phyloP scores from a whole-genome alignment of 2,797 vertebrate genomes.

The Limnodromus scolopaceus region DNA sequence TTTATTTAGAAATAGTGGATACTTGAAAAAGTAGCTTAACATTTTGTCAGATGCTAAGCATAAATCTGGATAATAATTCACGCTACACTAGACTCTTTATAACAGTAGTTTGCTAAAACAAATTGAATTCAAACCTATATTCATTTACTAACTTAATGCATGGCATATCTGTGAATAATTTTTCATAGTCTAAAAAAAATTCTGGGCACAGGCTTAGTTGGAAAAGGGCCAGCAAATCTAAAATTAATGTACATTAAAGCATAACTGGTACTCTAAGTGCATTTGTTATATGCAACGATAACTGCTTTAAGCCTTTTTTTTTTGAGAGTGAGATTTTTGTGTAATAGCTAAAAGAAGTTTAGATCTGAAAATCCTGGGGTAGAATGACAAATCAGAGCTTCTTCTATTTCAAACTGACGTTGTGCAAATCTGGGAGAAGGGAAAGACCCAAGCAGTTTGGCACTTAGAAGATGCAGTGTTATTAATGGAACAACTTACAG shows the following conservation, averaged over 20 bases:
- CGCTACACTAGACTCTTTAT: conserved; percentile 40
- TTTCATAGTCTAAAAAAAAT: conserved; percentile 33
- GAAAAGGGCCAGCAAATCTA: conserved; percentile 48
- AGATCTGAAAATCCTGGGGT: conserved; percentile 12
- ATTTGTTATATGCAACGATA: conserved; percentile 45
- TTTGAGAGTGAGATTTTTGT: background rate
- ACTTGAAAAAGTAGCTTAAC: conserved; percentile 42
- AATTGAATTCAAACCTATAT: conserved; percentile 68
- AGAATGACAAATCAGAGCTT: background rate
- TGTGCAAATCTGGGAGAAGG: background rate
- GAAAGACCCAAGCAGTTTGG: background rate
- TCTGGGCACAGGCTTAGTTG: conserved; percentile 5
- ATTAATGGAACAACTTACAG: background rate
- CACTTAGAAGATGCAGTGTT: background rate
- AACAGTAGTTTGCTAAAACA: conserved; percentile 64
- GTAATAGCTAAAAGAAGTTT: background rate
- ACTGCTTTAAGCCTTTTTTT: background rate
- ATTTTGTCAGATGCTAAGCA: conserved; percentile 46
- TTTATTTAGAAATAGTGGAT: conserved; percentile 42
- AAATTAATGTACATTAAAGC: conserved; percentile 65
- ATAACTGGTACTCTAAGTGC: conserved; percentile 15
- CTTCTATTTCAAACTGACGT: background rate
- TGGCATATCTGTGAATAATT: conserved; percentile 66
- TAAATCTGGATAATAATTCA: conserved; percentile 69
- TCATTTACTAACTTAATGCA: conserved; percentile 64